Evolutionary conservation across 2,113 vertebrate species (phyloP).

Genomic region (Camelus dromedarius): DNA sequence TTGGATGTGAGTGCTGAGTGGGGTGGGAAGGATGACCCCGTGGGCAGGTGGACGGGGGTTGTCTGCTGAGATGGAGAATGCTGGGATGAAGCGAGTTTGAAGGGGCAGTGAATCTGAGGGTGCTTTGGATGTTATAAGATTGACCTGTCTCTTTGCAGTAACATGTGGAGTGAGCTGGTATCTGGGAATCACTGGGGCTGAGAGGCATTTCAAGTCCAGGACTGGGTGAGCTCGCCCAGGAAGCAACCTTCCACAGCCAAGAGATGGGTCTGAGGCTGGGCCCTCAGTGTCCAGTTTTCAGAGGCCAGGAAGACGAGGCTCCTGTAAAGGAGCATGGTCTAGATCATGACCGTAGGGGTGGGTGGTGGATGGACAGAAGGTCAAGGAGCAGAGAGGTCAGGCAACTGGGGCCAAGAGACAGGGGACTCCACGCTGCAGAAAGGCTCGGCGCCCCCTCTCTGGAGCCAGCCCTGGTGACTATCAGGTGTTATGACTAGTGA

Average conservation of each 20-base stretch:
- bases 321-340: background rate
- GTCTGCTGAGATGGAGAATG: background rate
- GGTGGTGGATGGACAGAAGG: background rate
- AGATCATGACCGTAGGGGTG: accelerated
- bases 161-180: accelerated
- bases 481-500: accelerated
- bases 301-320: background rate
- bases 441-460: accelerated
- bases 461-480: background rate
- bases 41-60: background rate
- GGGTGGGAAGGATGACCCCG: background rate
- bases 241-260: background rate
- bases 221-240: background rate
- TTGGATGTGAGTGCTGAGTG: background rate
- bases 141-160: accelerated
- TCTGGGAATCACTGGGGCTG: background rate
- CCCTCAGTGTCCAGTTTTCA: background rate
- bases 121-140: background rate
- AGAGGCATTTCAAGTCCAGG: background rate
- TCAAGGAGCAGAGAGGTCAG: background rate
- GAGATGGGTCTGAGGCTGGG: background rate
- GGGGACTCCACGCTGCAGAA: accelerated
- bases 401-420: accelerated
- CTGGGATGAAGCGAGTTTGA: background rate
- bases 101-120: background rate